Conservation (phyloP, 2,113 vertebrate genomes). For the Lepus timidus region DNA sequence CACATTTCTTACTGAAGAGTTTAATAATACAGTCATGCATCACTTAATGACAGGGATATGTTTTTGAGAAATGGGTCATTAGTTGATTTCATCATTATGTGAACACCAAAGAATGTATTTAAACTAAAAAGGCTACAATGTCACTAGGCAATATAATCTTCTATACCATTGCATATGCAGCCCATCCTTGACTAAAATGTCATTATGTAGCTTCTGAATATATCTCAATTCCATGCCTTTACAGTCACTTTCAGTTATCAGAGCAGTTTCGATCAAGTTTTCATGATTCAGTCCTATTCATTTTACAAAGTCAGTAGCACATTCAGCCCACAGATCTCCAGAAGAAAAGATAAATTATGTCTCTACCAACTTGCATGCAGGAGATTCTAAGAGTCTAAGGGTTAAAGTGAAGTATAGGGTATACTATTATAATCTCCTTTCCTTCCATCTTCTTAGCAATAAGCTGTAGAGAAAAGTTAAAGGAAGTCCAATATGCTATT, state of each 20-base stretch:
- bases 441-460: not conserved
- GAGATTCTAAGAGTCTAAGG: not conserved
- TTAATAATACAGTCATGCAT: not conserved
- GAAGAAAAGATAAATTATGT: not conserved
- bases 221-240: constrained; percentile 3
- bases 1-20: not conserved
- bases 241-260: not conserved
- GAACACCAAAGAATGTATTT: not conserved
- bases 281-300: not conserved
- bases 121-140: not conserved
- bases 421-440: not conserved
- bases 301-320: constrained; percentile 40
- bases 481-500: not conserved
- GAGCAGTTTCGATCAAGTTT: constrained; percentile 24
- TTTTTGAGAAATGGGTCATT: not conserved
- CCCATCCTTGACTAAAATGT: not conserved
- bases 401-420: not conserved
- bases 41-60: not conserved
- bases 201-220: not conserved
- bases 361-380: not conserved
- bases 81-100: not conserved
- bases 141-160: not conserved
- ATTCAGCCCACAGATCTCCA: not conserved
- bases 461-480: not conserved
- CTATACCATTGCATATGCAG: not conserved